Percentiles rank a stretch among this genome's conserved stretches.
Conservation (phyloP, 2,113 vertebrate species). For the Paedocypris sp. region DNA sequence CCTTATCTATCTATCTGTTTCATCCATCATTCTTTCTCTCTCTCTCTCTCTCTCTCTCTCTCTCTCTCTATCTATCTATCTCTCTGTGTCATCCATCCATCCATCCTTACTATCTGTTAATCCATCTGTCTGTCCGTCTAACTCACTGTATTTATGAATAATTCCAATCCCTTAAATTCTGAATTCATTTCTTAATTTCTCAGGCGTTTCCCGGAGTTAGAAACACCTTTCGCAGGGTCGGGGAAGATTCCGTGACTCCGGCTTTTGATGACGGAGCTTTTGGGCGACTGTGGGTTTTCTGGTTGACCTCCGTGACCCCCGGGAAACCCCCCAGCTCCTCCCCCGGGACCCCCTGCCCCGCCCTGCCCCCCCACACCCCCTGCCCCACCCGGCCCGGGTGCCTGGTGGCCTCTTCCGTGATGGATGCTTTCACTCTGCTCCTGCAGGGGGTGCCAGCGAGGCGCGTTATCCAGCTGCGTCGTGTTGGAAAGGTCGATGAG, state of each 20-base stretch:
- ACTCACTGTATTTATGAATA: too few species aligned
- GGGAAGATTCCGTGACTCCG: slow-evolving; percentile 97
- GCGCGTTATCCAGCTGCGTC: slow-evolving; percentile 82
- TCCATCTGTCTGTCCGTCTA: too few species aligned
- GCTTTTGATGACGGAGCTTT: slow-evolving; percentile 95
- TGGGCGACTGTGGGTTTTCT: slow-evolving; percentile 75
- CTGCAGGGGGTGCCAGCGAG: slow-evolving; percentile 84
- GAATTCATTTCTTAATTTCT: too few species aligned
- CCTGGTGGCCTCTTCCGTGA: slow-evolving; percentile 72
- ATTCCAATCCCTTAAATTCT: too few species aligned
- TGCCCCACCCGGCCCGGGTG: slow-evolving; percentile 61
- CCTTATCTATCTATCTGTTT: too few species aligned
- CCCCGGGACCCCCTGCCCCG: slow-evolving; percentile 36
- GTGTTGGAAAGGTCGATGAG: slow-evolving; percentile 88
- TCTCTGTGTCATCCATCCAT: too few species aligned
- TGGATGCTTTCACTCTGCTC: slow-evolving; percentile 92
- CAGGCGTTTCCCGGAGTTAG: too few species aligned
- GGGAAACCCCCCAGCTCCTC: slow-evolving; percentile 18
- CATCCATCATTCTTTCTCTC: too few species aligned
- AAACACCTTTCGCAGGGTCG: slow-evolving; percentile 94
- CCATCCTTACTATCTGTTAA: too few species aligned
- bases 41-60: too few species aligned
- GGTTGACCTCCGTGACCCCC: slow-evolving; percentile 46
- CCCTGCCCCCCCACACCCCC: slow-evolving; percentile 43
- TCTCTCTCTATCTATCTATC: too few species aligned